Evolutionary conservation across 1,140 invertebrate genomes (phyloP).

Genomic region (Euura lappo): DNA sequence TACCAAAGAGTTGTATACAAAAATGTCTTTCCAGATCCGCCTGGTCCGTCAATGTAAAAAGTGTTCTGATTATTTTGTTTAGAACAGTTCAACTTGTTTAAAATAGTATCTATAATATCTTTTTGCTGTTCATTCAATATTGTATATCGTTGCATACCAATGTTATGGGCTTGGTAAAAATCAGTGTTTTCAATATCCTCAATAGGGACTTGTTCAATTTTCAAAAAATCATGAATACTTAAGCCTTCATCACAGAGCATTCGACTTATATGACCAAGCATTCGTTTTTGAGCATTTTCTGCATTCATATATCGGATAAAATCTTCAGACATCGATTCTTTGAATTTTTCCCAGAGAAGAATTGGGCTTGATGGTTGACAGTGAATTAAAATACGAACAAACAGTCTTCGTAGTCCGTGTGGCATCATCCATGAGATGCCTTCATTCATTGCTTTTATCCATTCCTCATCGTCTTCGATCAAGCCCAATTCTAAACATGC

Average conservation of each 20-base stretch:
- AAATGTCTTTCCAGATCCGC: no score
- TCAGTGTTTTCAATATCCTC: no score
- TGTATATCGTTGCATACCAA: no score
- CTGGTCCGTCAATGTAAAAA: no score
- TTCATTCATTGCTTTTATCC: slow-evolving; percentile 26
- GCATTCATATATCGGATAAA: not conserved
- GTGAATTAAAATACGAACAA: slow-evolving; percentile 24
- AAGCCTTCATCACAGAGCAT: not conserved
- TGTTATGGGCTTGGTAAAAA: no score
- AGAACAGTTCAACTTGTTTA: no score
- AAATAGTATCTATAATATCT: no score
- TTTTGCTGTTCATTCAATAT: no score
- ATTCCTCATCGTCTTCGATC: slow-evolving; percentile 44
- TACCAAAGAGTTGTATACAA: no score
- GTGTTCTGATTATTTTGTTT: no score
- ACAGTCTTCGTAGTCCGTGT: slow-evolving; percentile 15
- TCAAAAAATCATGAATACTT: no score
- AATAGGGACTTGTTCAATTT: no score
- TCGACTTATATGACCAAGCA: not conserved
- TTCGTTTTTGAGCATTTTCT: not conserved
- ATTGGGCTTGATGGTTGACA: slow-evolving; percentile 23
- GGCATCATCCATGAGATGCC: slow-evolving; percentile 19
- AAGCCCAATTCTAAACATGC: slow-evolving; percentile 39
- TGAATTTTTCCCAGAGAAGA: slow-evolving; percentile 23
- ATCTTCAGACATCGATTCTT: slow-evolving; percentile 22